A percentile compares a stretch with the other conserved stretches of the same genome.
Evolutionary conservation across 1,140 invertebrate genomes (phyloP).

Genomic region (Drosophila serrata): DNA sequence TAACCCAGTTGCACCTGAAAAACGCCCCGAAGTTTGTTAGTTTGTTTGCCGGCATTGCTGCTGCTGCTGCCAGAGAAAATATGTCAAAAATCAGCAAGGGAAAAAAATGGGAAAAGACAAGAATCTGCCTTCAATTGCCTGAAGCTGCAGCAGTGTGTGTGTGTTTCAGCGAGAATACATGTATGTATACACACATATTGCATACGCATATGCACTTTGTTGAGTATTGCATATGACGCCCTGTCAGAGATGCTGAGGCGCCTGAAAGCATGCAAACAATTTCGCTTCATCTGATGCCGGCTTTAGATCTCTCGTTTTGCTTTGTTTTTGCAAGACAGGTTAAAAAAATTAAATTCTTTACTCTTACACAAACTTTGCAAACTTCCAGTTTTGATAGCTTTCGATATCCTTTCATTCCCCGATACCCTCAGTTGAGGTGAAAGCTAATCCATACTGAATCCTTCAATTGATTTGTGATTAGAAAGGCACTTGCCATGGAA

Average conservation of each 20-base stretch:
- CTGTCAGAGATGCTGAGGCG: slow-evolving; percentile 54
- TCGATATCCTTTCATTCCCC: slow-evolving; percentile 8
- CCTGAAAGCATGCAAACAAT: slow-evolving; percentile 68
- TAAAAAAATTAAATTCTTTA: slow-evolving; percentile 54
- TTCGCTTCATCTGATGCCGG: slow-evolving; percentile 51
- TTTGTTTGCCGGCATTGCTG: slow-evolving; percentile 62
- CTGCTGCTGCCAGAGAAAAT: slow-evolving; percentile 65
- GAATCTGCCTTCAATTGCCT: slow-evolving; percentile 71
- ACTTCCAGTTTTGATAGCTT: slow-evolving; percentile 9
- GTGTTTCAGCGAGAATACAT: neutral
- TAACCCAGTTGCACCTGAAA: slow-evolving; percentile 79
- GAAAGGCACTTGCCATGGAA: neutral
- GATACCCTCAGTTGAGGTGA: neutral
- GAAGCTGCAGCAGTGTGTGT: slow-evolving; percentile 30
- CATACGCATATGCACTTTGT: slow-evolving; percentile 55
- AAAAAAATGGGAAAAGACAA: slow-evolving; percentile 58
- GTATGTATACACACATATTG: neutral
- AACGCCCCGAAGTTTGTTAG: slow-evolving; percentile 70
- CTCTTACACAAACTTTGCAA: slow-evolving; percentile 7
- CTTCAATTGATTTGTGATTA: slow-evolving; percentile 2
- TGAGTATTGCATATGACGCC: slow-evolving; percentile 59
- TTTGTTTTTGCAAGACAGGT: slow-evolving; percentile 35
- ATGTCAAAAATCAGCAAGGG: slow-evolving; percentile 78
- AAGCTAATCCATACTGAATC: slow-evolving; percentile 37
- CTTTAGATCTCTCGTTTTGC: slow-evolving; percentile 42